These are phyloP conservation scores for Geotrypetes seraphini DNA, from an alignment of 2,797 vertebrate species.

Conservation along the genomic window DNA sequence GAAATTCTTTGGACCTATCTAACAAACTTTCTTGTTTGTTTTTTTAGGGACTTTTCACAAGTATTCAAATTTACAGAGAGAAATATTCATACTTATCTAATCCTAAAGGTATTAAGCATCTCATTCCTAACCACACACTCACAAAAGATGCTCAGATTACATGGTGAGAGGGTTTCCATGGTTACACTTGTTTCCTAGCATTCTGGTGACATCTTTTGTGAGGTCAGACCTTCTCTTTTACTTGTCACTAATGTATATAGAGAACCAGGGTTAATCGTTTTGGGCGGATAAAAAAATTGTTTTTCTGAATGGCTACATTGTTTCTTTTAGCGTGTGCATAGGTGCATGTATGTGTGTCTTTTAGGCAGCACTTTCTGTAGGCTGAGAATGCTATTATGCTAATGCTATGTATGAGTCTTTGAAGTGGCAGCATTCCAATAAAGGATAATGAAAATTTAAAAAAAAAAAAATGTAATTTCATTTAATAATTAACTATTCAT, in stretches of 20 bases:
- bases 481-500: conserved; percentile 73
- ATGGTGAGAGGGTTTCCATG: conserved; percentile 72
- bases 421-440: conserved; percentile 71
- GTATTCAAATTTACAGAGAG: too few relatives aligned
- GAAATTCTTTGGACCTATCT: too few relatives aligned
- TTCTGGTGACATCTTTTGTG: conserved; percentile 74
- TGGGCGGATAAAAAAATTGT: conserved; percentile 65
- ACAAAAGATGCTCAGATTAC: conserved; percentile 73
- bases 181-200: conserved; percentile 75
- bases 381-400: conserved; percentile 68
- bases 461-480: conserved; percentile 71
- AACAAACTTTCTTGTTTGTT: conserved; percentile 72
- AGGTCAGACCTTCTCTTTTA: conserved; percentile 69
- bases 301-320: conserved; percentile 63
- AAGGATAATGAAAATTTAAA: too few relatives aligned
- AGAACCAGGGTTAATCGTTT: conserved; percentile 71
- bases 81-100: too few relatives aligned
- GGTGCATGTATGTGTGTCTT: too few relatives aligned
- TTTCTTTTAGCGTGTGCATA: too few relatives aligned
- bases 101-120: too few relatives aligned
- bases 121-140: conserved; percentile 71
- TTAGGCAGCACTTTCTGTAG: conserved; percentile 69
- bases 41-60: conserved; percentile 71
- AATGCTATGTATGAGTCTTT: conserved; percentile 72
- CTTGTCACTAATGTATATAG: conserved; percentile 75